A percentile compares a stretch with the other conserved stretches of the same genome.
phyloP scores from a whole-genome alignment of 2,113 vertebrate species.

The Cettia cetti region DNA sequence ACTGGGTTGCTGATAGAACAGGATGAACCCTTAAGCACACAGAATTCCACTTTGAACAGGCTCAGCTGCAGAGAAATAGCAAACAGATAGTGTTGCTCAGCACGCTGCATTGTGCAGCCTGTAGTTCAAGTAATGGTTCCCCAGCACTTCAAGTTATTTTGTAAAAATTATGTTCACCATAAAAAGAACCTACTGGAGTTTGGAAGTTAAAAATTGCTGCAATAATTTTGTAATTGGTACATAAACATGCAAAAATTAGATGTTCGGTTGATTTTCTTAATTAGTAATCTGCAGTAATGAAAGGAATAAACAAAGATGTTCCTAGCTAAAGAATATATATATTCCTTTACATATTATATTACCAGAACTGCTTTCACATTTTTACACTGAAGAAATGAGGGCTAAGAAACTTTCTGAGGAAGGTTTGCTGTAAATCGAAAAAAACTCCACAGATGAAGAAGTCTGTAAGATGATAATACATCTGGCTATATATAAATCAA shows the following conservation, averaged over 20 bases:
- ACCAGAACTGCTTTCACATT: neutral
- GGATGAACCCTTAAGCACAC: neutral
- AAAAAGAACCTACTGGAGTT: constrained; percentile 26
- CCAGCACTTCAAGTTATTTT: constrained; percentile 1
- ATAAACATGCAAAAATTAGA: constrained; percentile 37
- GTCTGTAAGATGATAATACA: neutral
- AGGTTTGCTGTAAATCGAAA: neutral
- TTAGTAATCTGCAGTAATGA: constrained; percentile 35
- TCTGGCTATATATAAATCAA: neutral
- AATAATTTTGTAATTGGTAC: constrained; percentile 40
- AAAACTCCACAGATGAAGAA: neutral
- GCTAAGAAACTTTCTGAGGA: neutral
- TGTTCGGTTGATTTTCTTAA: constrained; percentile 42
- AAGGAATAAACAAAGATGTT: constrained; percentile 37
- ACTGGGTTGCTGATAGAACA: neutral
- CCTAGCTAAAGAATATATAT: neutral
- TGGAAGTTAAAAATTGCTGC: constrained; percentile 24
- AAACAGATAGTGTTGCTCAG: neutral
- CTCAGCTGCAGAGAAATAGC: neutral
- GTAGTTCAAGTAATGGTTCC: neutral
- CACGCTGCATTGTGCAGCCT: neutral
- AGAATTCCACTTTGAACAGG: neutral
- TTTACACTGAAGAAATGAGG: neutral
- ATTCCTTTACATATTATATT: neutral
- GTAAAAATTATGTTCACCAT: neutral